A percentile compares a stretch with the other conserved stretches of the same genome.
Conservation (phyloP, 2,888 invertebrate genomes). For the Himalopsyche anomala region DNA sequence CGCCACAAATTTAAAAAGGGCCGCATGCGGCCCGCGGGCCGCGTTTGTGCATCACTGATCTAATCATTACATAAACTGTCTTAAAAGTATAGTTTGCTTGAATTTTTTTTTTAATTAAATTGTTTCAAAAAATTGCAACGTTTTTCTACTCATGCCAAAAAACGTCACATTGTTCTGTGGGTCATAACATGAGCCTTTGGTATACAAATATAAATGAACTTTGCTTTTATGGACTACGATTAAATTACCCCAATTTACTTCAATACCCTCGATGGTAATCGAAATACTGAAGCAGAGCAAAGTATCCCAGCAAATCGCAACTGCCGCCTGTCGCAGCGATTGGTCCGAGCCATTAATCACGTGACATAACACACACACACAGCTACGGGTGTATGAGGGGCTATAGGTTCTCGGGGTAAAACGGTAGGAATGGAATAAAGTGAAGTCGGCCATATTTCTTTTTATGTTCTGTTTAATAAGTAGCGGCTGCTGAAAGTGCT, state of each 20-base stretch:
- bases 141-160: too few species aligned
- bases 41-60: too few species aligned
- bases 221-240: constrained; percentile 1
- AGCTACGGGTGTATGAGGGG: neutral
- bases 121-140: too few species aligned
- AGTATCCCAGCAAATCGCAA: constrained; percentile 51
- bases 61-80: too few species aligned
- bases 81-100: too few species aligned
- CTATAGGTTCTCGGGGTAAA: constrained; percentile 27
- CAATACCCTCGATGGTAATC: constrained; percentile 15
- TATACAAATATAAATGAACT: constrained; percentile 1
- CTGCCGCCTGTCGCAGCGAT: constrained; percentile 61
- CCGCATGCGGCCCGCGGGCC: too few species aligned
- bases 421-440: constrained; percentile 33
- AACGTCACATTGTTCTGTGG: too few species aligned
- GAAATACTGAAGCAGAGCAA: constrained; percentile 46
- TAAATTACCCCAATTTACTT: constrained; percentile 17
- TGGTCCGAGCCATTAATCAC: constrained; percentile 65
- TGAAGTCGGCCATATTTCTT: constrained; percentile 63
- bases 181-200: too few species aligned
- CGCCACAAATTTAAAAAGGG: too few species aligned
- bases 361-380: constrained; percentile 61
- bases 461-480: constrained; percentile 54
- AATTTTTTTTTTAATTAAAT: too few species aligned
- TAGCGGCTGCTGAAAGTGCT: constrained; percentile 28